A percentile compares a stretch with the other conserved stretches of the same genome.
Evolutionary conservation across 2,888 invertebrate species (phyloP).

Genomic region (Microplitis deprimator): DNA sequence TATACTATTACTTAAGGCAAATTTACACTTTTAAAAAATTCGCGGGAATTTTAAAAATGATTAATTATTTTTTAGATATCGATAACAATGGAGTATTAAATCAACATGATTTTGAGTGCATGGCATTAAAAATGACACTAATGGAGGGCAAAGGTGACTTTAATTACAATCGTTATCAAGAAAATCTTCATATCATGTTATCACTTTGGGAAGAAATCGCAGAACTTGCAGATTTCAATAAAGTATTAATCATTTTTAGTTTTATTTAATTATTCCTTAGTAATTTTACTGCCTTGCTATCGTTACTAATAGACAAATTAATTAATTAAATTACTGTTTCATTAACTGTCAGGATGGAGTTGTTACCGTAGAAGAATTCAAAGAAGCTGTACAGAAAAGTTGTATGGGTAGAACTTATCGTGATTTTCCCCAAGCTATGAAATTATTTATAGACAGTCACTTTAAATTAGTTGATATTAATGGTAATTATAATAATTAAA

Average conservation of each 20-base stretch:
- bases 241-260: constrained; percentile 73
- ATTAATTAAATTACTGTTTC: constrained; percentile 1
- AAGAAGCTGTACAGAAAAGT: constrained; percentile 84
- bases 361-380: constrained; percentile 87
- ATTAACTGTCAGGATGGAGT: constrained; percentile 80
- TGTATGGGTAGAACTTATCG: constrained; percentile 84
- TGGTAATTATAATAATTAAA: constrained; percentile 62
- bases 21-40: no score
- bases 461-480: constrained; percentile 87
- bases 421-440: constrained; percentile 89
- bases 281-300: neutral
- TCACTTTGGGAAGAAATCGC: constrained; percentile 90
- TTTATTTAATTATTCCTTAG: constrained; percentile 3
- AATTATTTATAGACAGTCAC: constrained; percentile 87
- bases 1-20: no score
- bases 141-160: constrained; percentile 89
- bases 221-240: constrained; percentile 88
- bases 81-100: constrained; percentile 89
- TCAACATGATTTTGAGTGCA: constrained; percentile 86
- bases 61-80: constrained; percentile 76
- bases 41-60: no score
- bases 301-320: no score
- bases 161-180: constrained; percentile 79
- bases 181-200: constrained; percentile 87
- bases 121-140: constrained; percentile 85